phyloP scores from a whole-genome alignment of 1,140 invertebrate species.

The Phenacoccus solenopsis region DNA sequence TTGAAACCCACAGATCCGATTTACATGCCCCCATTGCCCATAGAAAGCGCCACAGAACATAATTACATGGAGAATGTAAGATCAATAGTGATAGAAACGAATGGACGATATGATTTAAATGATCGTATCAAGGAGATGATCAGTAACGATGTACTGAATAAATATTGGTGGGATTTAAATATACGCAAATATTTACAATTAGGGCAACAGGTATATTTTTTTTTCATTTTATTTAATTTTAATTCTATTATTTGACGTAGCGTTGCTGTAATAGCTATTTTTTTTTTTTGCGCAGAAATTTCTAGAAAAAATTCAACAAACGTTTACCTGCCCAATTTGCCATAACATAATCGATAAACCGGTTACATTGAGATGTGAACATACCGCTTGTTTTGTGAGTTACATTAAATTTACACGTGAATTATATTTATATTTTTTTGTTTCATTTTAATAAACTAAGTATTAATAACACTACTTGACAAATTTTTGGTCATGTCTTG shows the following conservation, averaged over 20 bases:
- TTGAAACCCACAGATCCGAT: not conserved
- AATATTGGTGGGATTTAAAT: not conserved
- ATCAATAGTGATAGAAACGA: not conserved
- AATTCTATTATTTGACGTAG: too few species aligned
- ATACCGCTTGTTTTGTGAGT: not conserved
- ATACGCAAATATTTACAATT: not conserved
- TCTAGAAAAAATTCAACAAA: not conserved
- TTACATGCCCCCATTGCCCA: not conserved
- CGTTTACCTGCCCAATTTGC: not conserved
- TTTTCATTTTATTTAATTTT: not conserved
- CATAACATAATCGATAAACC: not conserved
- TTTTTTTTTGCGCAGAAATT: not conserved
- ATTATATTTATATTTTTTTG: too few species aligned
- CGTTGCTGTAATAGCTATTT: not conserved
- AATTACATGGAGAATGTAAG: not conserved
- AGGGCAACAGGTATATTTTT: not conserved
- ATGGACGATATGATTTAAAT: not conserved
- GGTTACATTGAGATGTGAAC: not conserved
- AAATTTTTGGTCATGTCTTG: too few species aligned
- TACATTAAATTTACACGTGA: too few species aligned
- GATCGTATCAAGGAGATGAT: not conserved
- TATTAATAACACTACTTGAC: too few species aligned
- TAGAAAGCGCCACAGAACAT: not conserved
- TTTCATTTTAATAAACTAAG: too few species aligned
- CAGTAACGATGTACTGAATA: not conserved